Evolutionary conservation across 2,888 invertebrate genomes (phyloP).

Genomic region (Zonitis immaculata): DNA sequence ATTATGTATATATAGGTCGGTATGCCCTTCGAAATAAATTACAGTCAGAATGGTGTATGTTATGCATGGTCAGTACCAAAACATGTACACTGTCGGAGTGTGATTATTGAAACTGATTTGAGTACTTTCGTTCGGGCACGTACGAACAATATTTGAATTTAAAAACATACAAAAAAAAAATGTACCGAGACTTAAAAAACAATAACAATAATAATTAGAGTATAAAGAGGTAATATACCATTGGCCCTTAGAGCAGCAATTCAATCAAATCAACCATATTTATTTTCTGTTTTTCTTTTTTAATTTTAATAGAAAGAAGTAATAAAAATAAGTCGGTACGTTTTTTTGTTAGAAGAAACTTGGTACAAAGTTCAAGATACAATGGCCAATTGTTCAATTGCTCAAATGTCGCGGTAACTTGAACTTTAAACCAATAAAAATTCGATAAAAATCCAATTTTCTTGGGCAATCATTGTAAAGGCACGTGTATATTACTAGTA

Average conservation of each 20-base stretch:
- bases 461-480: background rate
- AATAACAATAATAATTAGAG: background rate
- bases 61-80: conserved; percentile 29
- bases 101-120: conserved; percentile 17
- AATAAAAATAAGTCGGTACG: no score
- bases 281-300: background rate
- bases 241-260: background rate
- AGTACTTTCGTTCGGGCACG: conserved; percentile 7
- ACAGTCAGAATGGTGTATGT: conserved; percentile 22
- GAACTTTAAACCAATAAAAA: background rate
- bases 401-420: background rate
- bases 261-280: background rate
- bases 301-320: background rate
- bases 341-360: no score
- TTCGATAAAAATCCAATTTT: background rate
- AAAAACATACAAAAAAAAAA: background rate
- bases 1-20: conserved; percentile 18
- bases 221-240: background rate
- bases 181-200: background rate
- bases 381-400: background rate
- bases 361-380: no score
- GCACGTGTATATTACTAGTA: background rate
- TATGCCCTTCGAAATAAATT: conserved; percentile 33
- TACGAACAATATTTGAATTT: conserved; percentile 2
- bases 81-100: conserved; percentile 20